Conservation (phyloP, 1,140 invertebrate genomes). For the Scylla paramamosain region DNA sequence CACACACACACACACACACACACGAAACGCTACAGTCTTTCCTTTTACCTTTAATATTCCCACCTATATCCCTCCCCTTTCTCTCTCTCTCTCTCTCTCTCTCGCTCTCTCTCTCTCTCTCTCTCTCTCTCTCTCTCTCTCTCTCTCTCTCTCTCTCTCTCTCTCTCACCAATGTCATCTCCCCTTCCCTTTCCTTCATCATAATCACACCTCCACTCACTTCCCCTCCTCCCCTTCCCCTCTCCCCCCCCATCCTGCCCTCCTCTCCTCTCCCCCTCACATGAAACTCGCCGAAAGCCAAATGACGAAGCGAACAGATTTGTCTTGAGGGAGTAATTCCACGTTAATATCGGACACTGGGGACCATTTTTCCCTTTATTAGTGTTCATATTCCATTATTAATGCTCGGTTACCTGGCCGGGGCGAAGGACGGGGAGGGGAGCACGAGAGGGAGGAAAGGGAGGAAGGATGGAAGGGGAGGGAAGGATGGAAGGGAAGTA, state of each 20-base stretch:
- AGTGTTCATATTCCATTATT: constrained; percentile 14
- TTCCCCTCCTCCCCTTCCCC: background rate
- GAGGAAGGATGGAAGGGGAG: background rate
- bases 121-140: constrained; percentile 28
- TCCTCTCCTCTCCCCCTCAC: background rate
- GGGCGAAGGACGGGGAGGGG: background rate
- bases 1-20: too few species aligned
- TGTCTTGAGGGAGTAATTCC: constrained; percentile 10
- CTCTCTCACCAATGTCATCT: background rate
- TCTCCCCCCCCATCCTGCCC: background rate
- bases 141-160: background rate
- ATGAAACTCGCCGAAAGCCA: background rate
- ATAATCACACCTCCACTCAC: background rate
- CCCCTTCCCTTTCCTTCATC: background rate
- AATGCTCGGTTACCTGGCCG: background rate
- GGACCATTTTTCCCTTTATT: constrained; percentile 3
- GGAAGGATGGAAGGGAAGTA: background rate
- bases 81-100: background rate
- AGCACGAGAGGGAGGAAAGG: background rate
- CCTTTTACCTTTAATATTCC: constrained; percentile 4
- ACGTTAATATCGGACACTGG: background rate
- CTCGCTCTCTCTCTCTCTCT: too few species aligned
- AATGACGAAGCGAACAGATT: constrained; percentile 2
- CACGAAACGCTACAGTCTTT: constrained; percentile 25
- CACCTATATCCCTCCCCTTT: background rate